A percentile compares a stretch with the other conserved stretches of the same genome.
These are phyloP conservation scores for Platichthys stellatus DNA, from an alignment of 2,113 vertebrate species.

Conservation along the genomic window DNA sequence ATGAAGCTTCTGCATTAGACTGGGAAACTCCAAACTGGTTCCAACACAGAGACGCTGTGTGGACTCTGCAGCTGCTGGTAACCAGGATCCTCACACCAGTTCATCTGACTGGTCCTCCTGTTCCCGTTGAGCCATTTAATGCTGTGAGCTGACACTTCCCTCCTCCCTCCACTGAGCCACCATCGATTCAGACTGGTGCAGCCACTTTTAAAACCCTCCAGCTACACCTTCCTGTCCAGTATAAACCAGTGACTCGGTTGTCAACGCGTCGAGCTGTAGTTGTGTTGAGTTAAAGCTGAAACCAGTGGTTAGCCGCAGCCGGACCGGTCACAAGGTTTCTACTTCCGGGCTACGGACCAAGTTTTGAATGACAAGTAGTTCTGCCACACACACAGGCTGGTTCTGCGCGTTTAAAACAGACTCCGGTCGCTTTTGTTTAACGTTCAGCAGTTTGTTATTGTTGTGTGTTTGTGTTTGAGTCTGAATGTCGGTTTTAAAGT, in stretches of 20 bases:
- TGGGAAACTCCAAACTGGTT: too few species aligned
- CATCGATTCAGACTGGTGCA: not conserved
- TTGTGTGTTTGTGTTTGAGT: too few species aligned
- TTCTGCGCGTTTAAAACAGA: not conserved
- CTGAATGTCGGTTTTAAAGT: not conserved
- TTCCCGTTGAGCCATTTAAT: not conserved
- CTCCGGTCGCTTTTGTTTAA: not conserved
- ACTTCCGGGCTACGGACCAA: conserved; percentile 69
- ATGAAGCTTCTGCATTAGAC: too few species aligned
- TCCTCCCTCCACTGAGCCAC: not conserved
- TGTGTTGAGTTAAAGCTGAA: not conserved
- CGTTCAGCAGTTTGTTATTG: too few species aligned
- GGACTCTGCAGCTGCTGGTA: not conserved
- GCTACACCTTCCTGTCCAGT: not conserved
- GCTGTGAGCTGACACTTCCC: not conserved
- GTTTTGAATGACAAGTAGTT: conserved; percentile 65
- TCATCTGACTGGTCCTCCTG: too few species aligned
- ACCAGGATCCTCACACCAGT: not conserved
- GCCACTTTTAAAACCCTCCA: not conserved
- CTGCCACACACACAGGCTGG: conserved; percentile 57
- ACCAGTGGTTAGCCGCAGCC: not conserved
- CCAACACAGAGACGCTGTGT: not conserved
- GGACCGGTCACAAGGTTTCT: conserved; percentile 53
- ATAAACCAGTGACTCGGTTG: too few species aligned
- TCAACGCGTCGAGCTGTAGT: too few species aligned